A percentile compares a stretch with the other conserved stretches of the same genome.
Conservation (phyloP, 2,113 vertebrate species). For the Pagrus major region DNA sequence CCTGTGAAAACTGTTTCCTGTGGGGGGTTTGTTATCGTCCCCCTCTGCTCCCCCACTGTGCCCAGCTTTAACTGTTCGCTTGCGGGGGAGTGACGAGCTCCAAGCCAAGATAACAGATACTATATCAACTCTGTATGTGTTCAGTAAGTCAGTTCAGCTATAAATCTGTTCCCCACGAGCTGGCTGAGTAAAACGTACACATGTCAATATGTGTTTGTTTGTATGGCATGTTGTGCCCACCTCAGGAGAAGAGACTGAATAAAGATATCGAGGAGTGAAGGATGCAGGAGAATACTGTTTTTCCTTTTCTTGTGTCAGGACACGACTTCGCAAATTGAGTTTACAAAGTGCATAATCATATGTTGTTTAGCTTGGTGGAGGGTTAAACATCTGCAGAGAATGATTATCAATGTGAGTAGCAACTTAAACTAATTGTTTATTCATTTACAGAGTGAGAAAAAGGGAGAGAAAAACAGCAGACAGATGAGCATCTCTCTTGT, state of each 20-base stretch:
- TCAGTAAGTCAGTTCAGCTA: neutral
- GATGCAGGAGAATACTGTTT: neutral
- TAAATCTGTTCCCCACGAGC: neutral
- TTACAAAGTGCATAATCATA: slow-evolving; percentile 10
- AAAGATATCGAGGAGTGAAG: neutral
- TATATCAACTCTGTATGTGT: neutral
- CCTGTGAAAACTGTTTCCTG: slow-evolving; percentile 3
- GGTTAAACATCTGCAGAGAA: slow-evolving; percentile 7
- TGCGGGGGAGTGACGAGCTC: neutral
- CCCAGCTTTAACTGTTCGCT: neutral
- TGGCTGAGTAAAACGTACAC: slow-evolving; percentile 9
- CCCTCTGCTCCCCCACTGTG: slow-evolving; percentile 3
- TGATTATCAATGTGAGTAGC: neutral
- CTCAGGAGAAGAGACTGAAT: neutral
- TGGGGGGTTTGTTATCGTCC: slow-evolving; percentile 8
- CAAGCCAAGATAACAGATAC: neutral
- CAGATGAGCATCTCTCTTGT: slow-evolving; percentile 24
- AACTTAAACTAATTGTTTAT: slow-evolving; percentile 30
- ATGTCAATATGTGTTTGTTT: slow-evolving; percentile 11
- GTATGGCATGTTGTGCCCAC: neutral
- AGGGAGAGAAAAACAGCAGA: slow-evolving; percentile 24
- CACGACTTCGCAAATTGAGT: neutral
- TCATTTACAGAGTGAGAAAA: neutral
- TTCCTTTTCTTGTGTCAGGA: neutral
- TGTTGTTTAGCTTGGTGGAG: slow-evolving; percentile 15